Percentiles rank a stretch among this genome's conserved stretches.
Evolutionary conservation across 2,888 invertebrate species (phyloP).

Genomic region (Cybosia mesomella): DNA sequence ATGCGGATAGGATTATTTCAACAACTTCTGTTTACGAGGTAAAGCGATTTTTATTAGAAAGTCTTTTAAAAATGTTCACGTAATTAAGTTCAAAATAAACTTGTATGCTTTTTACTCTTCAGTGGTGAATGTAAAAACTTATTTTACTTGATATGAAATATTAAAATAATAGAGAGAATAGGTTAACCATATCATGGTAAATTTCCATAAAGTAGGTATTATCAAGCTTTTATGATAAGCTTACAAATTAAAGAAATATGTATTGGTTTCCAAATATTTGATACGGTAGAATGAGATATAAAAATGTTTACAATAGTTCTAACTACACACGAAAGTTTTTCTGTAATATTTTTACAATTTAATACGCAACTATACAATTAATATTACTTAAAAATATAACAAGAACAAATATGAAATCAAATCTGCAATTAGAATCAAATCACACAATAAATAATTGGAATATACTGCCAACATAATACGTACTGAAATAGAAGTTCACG

Average conservation of each 20-base stretch:
- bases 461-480: slow-evolving; percentile 24
- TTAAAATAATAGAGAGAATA: background rate
- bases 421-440: slow-evolving; percentile 26
- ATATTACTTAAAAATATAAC: background rate
- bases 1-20: slow-evolving; percentile 45
- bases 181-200: background rate
- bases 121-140: background rate
- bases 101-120: background rate
- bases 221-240: background rate
- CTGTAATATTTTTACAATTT: no score
- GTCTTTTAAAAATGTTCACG: slow-evolving; percentile 12
- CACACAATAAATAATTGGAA: slow-evolving; percentile 44
- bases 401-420: background rate
- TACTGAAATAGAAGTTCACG: slow-evolving; percentile 40
- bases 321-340: no score
- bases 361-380: background rate
- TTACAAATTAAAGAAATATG: no score
- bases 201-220: background rate
- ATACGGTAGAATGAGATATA: background rate
- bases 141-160: background rate
- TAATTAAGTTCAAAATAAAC: background rate
- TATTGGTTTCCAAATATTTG: background rate
- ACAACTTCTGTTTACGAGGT: slow-evolving; percentile 31
- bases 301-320: no score
- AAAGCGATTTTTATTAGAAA: slow-evolving; percentile 31